Base-by-base conservation (phyloP, 2,113 vertebrate species). In the Hippocampus guttulatus region DNA sequence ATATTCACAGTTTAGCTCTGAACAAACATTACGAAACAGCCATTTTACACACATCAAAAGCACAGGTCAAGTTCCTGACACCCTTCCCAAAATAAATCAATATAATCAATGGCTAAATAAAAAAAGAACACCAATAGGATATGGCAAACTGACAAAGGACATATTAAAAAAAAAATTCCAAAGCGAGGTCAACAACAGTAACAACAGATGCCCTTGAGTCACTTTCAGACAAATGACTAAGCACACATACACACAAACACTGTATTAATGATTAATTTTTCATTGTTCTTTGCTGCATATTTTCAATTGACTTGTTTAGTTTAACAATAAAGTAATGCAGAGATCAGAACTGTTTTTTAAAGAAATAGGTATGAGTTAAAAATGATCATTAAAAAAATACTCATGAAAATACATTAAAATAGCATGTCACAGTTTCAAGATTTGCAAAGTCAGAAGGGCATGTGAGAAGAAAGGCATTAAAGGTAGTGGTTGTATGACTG, bases 41-140 rank as follows among this genome's bases (percentile, higher is more conserved):
- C 61, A 45, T 79, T 82, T 63, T 73, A 61, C 21, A 8, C 25
- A 52, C 52, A 60, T 11, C 30, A 15, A 14, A 78, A 75, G 63
- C 30, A 54, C 30, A 8, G 69, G 80, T 85, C 83, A 83, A 88
- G 64, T 58, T 80, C 69, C 70, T 23, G 69, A 33, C 58, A 20
- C 63, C 54, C 41, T 10, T 25, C 15, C 15, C 2, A 3, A 25
- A 67, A 70, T 47, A 71, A 33, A 20, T 38, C 58, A 30, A 25
- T 64, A 27, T 10, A 67, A 68, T 52, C 67, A 33, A 15, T 41
- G 58, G 30, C 16, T 49, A 27, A 68, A 58, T 41, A 57, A 65
- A 20, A 68, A 65, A 45, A 45, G 12, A 69, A 69, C 0, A 76
- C 15, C 27, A 45, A 45, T 51, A 62, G 58, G 52, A 21, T 16